Evolutionary conservation across 2,888 invertebrate species (phyloP).

Genomic region (Campoplex nolae): DNA sequence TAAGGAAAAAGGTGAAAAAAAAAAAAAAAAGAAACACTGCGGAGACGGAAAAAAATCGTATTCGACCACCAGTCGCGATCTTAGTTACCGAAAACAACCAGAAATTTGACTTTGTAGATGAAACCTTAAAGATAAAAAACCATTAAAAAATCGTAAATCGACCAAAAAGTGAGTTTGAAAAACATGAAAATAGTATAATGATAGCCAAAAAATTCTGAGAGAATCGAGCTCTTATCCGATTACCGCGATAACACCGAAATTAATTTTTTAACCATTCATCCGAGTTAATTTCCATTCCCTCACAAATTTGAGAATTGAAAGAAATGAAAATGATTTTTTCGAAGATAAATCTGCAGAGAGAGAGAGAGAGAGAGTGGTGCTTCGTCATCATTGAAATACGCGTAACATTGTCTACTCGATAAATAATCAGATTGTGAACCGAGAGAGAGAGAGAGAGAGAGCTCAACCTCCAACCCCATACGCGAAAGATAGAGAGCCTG

Average conservation of each 20-base stretch:
- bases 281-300: too few species aligned
- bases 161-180: too few species aligned
- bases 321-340: neutral
- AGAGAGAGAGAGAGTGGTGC: neutral
- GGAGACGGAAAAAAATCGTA: neutral
- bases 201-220: too few species aligned
- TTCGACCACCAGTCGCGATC: too few species aligned
- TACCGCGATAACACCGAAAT: too few species aligned
- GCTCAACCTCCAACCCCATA: conserved; percentile 79
- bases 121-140: neutral
- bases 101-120: neutral
- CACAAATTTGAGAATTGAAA: too few species aligned
- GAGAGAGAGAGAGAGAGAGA: conserved; percentile 45
- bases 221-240: too few species aligned
- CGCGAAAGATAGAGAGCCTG: conserved; percentile 70
- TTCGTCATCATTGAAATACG: conserved; percentile 20
- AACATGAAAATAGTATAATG: too few species aligned
- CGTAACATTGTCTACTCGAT: conserved; percentile 36
- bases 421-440: conserved; percentile 58
- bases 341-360: neutral
- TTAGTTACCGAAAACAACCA: neutral
- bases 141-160: too few species aligned
- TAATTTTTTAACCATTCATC: too few species aligned
- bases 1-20: too few species aligned
- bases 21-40: too few species aligned